phyloP scores from a whole-genome alignment of 2,113 vertebrate genomes.

The Bombycilla garrulus region DNA sequence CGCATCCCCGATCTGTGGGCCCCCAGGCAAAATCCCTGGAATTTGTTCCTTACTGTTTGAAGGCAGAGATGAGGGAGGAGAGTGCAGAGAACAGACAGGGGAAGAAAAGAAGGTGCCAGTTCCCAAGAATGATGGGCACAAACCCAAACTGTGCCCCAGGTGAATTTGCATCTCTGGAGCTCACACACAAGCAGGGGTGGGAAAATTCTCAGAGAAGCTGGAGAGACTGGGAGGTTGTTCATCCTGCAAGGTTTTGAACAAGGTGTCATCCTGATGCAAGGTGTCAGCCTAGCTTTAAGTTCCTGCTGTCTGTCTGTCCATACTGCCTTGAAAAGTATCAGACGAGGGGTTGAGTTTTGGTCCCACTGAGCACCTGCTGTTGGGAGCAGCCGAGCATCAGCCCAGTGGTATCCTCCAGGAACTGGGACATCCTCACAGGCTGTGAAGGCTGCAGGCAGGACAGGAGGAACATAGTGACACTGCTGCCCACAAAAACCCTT shows the following conservation, averaged over 20 bases:
- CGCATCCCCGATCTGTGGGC: slow-evolving; percentile 16
- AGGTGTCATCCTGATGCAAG: background rate
- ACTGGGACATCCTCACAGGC: background rate
- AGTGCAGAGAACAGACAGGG: background rate
- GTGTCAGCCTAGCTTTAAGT: background rate
- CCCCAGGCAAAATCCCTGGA: slow-evolving; percentile 67
- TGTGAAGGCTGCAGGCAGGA: background rate
- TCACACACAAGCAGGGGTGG: background rate
- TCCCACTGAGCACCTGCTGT: background rate
- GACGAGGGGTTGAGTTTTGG: accelerated
- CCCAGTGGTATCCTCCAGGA: background rate
- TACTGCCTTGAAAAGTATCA: background rate
- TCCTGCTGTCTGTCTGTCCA: background rate
- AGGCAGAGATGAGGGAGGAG: slow-evolving; percentile 5
- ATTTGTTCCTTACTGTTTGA: slow-evolving; percentile 66
- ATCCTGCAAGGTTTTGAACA: background rate
- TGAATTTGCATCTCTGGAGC: accelerated
- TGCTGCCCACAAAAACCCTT: background rate
- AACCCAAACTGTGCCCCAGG: background rate
- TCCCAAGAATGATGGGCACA: background rate
- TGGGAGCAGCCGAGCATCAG: background rate
- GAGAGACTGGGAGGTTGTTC: background rate
- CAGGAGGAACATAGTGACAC: accelerated
- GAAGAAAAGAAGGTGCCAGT: background rate
- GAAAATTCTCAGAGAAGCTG: too few species aligned